Percentiles rank a stretch among this genome's conserved stretches.
Conservation (phyloP, 2,888 invertebrate genomes). For the Drosophila kambysellisi region DNA sequence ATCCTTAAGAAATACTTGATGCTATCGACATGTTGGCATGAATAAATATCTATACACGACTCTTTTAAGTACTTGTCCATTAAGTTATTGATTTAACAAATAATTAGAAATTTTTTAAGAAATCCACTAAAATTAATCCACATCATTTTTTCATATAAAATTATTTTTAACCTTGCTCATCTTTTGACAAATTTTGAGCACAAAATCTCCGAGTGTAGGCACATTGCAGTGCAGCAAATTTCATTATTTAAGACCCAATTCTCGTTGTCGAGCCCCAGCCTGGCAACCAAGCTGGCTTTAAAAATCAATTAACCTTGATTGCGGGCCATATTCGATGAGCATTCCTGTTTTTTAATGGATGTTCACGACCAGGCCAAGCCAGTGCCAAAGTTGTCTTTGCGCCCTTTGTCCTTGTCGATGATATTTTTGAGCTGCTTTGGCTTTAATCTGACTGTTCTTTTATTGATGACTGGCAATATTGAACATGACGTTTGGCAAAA, state of each 20-base stretch:
- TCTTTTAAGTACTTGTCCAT: neutral
- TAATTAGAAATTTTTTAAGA: neutral
- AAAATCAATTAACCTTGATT: constrained; percentile 84
- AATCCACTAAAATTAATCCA: neutral
- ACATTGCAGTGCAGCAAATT: constrained; percentile 53
- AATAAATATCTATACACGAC: neutral
- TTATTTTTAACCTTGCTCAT: neutral
- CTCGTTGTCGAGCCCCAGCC: constrained; percentile 23
- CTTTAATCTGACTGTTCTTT: constrained; percentile 36
- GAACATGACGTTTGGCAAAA: constrained; percentile 67
- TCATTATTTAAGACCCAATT: constrained; percentile 65
- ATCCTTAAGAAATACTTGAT: neutral
- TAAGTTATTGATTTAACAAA: neutral
- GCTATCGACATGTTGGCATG: neutral
- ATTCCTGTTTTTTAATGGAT: constrained; percentile 19
- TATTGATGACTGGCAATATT: constrained; percentile 76
- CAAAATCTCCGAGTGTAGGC: constrained; percentile 5
- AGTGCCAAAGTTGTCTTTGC: constrained; percentile 43
- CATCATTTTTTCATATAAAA: neutral
- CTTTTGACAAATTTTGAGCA: neutral
- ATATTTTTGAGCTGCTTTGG: constrained; percentile 8
- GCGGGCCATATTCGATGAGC: constrained; percentile 56
- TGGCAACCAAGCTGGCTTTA: constrained; percentile 58
- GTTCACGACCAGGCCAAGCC: constrained; percentile 15
- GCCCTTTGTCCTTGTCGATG: constrained; percentile 50